phyloP scores from a whole-genome alignment of 2,797 vertebrate species.

The Iguana delicatissima region DNA sequence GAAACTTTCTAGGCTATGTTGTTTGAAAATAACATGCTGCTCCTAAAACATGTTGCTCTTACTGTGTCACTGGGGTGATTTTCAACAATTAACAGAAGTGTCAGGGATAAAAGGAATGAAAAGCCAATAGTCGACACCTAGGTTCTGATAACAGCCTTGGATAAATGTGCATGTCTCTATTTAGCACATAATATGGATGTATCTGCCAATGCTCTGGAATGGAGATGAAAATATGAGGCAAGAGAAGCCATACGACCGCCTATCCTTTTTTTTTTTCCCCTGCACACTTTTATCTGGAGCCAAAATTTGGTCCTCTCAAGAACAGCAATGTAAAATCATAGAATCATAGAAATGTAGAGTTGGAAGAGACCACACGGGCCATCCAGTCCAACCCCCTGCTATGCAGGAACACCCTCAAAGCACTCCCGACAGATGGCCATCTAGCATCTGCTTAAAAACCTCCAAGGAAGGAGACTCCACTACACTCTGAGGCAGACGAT shows the following conservation, averaged over 20 bases:
- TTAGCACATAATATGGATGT: conserved; percentile 28
- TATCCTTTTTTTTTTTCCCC: neutral
- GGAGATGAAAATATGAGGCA: neutral
- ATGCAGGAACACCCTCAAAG: too few relatives aligned
- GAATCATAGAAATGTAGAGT: too few relatives aligned
- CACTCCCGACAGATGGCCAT: too few relatives aligned
- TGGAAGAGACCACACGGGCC: too few relatives aligned
- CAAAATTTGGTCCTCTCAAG: neutral
- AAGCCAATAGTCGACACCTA: conserved; percentile 23
- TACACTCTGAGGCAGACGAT: too few relatives aligned
- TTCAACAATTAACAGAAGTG: conserved; percentile 14
- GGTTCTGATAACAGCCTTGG: conserved; percentile 28
- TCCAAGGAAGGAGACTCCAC: too few relatives aligned
- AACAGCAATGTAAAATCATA: neutral
- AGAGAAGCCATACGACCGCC: neutral
- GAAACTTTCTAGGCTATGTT: conserved; percentile 8
- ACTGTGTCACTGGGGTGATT: rapidly evolving
- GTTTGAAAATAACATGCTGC: conserved; percentile 11
- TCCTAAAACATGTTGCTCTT: neutral
- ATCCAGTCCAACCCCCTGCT: too few relatives aligned
- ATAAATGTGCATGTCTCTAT: neutral
- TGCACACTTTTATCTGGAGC: neutral
- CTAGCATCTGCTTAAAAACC: too few relatives aligned
- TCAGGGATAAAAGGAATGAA: conserved; percentile 22
- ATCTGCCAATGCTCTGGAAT: neutral